Percentiles rank a stretch among this genome's conserved stretches.
Conservation (phyloP, 2,888 invertebrate species). For the Corbicula japonica region DNA sequence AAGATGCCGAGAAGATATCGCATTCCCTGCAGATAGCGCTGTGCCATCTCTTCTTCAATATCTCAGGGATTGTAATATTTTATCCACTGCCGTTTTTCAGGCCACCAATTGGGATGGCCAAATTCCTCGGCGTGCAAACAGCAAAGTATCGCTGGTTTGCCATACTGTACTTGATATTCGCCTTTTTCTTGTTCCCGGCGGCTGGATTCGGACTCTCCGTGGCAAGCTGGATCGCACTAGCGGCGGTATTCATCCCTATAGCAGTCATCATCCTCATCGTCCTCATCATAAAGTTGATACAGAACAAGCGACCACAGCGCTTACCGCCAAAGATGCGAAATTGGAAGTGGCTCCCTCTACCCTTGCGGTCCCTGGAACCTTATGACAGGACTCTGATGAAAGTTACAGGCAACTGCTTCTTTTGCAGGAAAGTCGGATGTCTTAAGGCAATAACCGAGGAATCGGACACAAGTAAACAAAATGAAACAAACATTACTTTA, state of each 20-base stretch:
- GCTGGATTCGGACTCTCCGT: conserved; percentile 81
- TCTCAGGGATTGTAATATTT: conserved; percentile 87
- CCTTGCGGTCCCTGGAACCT: conserved; percentile 80
- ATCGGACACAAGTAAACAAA: too few relatives aligned
- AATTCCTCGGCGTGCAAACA: conserved; percentile 87
- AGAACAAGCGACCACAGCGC: conserved; percentile 72
- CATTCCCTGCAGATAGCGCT: conserved; percentile 81
- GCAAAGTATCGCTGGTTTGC: conserved; percentile 89
- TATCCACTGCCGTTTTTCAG: conserved; percentile 88
- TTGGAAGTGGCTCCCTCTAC: conserved; percentile 84
- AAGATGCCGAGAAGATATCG: conserved; percentile 81
- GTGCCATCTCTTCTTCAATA: conserved; percentile 85
- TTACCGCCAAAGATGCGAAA: conserved; percentile 79
- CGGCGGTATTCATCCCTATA: conserved; percentile 81
- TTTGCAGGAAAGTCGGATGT: conserved; percentile 48
- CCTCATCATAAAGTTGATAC: conserved; percentile 80
- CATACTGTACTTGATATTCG: conserved; percentile 85
- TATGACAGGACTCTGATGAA: conserved; percentile 67
- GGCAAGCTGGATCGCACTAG: conserved; percentile 76
- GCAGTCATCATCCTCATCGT: conserved; percentile 72
- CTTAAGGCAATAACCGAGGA: too few relatives aligned
- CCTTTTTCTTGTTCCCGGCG: conserved; percentile 83
- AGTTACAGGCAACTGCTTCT: conserved; percentile 49
- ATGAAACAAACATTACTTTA: too few relatives aligned
- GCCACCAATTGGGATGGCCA: conserved; percentile 88